Base-by-base conservation (phyloP, 1,140 invertebrate genomes). In the Hestina assimilis region DNA sequence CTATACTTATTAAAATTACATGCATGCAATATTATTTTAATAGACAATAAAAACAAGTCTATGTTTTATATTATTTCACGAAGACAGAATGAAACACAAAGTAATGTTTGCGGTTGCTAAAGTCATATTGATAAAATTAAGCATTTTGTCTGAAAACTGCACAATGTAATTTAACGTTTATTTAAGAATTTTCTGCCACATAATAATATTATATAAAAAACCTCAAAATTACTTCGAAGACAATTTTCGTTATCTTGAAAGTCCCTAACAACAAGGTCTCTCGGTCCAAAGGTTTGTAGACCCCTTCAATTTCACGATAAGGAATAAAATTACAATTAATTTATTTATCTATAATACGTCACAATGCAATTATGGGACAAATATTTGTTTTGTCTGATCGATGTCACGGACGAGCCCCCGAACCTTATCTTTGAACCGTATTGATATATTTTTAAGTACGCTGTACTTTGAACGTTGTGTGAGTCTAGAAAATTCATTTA, bases 381-480 rank as follows among this genome's bases (percentile, higher is more conserved):
- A 77, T 77, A 77, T 69, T 72, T 81, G 67, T 84, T 76, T 72
- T 63, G 71, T 74, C 73, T 51, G 66, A 77, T 70, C 68, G 68
- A 76, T 77, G 79, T 85, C 82, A 85, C 57, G 82, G 82, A 78
- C 82, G 79, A 85, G 82, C 82, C 81, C 79, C 78, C 75, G 48
- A 33, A n/a, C 42, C 20, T 79, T 79, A 82, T 82, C 75, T 20
- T 20, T 59, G 31, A 56, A 28, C 50, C 35, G 31, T 48, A 46
- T 21, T 15, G 33, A 41, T 9, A 26, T 28, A 52, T 52, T 42
- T 47, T 48, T 41, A 48, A 17, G 23, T 26, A 38, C 15, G 11
- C 3, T 52, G 56, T 52, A 59, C 56, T 59, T 59, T 52, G 48
- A 38, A 52, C 54, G 11, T 12, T 45, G 19, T 11, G 23, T 20